Evolutionary conservation across 2,113 vertebrate species (phyloP).

Genomic region (Corythaeola cristata): DNA sequence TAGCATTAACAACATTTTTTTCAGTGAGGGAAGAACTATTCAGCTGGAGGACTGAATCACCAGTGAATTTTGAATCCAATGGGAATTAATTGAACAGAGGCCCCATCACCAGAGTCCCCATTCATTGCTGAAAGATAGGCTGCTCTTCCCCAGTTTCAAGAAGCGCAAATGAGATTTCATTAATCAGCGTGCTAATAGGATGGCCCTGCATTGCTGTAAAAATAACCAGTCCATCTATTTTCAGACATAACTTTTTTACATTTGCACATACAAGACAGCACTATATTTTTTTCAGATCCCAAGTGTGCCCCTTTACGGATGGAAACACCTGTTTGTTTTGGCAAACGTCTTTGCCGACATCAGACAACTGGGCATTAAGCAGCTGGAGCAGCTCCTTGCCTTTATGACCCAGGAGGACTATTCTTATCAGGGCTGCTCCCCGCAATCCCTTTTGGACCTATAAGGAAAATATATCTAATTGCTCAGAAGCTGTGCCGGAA

Average conservation of each 20-base stretch:
- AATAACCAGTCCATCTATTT: slow-evolving; percentile 36
- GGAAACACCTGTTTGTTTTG: slow-evolving; percentile 57
- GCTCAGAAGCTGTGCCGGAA: neutral
- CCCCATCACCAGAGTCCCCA: neutral
- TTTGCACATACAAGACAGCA: neutral
- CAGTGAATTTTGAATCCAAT: neutral
- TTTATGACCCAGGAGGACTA: slow-evolving; percentile 28
- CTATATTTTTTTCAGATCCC: neutral
- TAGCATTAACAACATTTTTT: neutral
- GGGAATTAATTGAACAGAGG: neutral
- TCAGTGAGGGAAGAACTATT: neutral
- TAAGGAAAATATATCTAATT: neutral
- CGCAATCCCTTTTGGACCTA: neutral
- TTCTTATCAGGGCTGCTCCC: slow-evolving; percentile 7
- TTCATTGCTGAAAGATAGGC: neutral
- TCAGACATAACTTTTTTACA: slow-evolving; percentile 27
- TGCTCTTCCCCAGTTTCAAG: neutral
- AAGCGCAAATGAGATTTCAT: neutral
- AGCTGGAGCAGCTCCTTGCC: slow-evolving; percentile 1
- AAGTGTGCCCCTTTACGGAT: neutral
- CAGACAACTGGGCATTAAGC: slow-evolving; percentile 37
- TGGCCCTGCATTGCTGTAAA: neutral
- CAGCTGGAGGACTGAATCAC: neutral
- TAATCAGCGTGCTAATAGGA: neutral
- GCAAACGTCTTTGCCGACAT: neutral